phyloP scores from a whole-genome alignment of 2,113 vertebrate genomes.

The Sylvietta virens region DNA sequence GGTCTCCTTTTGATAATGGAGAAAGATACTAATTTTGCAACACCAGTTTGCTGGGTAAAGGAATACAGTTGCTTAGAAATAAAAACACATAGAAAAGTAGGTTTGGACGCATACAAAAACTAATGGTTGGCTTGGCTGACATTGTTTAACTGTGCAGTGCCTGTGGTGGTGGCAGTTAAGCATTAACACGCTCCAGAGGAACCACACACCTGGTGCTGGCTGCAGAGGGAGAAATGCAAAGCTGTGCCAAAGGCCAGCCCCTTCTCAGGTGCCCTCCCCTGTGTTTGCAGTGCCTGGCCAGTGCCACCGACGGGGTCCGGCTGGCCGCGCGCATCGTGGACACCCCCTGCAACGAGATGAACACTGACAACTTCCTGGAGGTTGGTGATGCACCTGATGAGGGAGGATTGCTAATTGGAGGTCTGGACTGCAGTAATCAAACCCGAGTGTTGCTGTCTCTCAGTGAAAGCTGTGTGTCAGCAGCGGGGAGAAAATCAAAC shows the following conservation, averaged over 20 bases:
- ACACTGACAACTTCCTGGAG: conserved; percentile 90
- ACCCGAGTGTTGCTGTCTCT: neutral
- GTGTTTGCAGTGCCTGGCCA: conserved; percentile 82
- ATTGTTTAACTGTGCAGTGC: neutral
- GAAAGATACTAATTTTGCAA: neutral
- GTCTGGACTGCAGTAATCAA: neutral
- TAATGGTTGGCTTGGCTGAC: neutral
- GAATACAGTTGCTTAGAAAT: neutral
- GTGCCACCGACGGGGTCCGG: conserved; percentile 85
- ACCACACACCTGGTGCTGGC: neutral
- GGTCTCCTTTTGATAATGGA: neutral
- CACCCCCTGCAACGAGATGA: conserved; percentile 95
- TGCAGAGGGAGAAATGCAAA: neutral
- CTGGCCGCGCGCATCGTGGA: conserved; percentile 96
- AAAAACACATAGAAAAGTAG: neutral
- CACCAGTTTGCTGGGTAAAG: neutral
- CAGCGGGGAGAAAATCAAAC: neutral
- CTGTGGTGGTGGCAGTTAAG: neutral
- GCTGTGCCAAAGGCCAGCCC: neutral
- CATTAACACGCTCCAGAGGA: neutral
- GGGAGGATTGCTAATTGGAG: neutral
- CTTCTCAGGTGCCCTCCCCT: neutral
- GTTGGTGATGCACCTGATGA: conserved; percentile 52
- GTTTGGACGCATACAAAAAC: neutral
- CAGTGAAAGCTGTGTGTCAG: neutral